phyloP scores from a whole-genome alignment of 2,797 vertebrate genomes.

The Uromys caudimaculatus region DNA sequence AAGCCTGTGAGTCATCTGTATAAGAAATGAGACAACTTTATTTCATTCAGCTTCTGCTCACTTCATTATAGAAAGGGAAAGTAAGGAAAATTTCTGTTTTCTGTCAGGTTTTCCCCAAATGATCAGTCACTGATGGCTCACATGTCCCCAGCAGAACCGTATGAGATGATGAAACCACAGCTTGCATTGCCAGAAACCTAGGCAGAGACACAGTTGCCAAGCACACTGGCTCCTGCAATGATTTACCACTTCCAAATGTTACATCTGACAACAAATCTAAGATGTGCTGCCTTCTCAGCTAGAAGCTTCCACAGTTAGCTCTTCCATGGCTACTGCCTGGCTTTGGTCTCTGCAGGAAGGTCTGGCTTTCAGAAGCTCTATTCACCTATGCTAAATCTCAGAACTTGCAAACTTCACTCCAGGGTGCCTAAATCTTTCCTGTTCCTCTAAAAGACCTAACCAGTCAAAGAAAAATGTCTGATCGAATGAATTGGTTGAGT shows the following conservation, averaged over 20 bases:
- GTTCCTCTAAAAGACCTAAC: background rate
- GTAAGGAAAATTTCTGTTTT: conserved; percentile 82
- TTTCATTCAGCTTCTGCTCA: conserved; percentile 86
- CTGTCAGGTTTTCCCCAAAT: conserved; percentile 84
- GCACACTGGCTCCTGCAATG: conserved; percentile 58
- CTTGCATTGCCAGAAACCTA: conserved; percentile 75
- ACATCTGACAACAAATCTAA: conserved; percentile 74
- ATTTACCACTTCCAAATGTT: conserved; percentile 81
- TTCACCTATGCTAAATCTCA: conserved; percentile 6
- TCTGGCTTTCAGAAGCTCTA: background rate
- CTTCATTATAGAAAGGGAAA: conserved; percentile 83
- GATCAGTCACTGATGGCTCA: conserved; percentile 81
- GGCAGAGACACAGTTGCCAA: conserved; percentile 71
- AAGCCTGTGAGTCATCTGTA: conserved; percentile 84
- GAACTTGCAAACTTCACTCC: background rate
- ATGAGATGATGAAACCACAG: conserved; percentile 73
- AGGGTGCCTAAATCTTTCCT: background rate
- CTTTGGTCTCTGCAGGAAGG: conserved; percentile 39
- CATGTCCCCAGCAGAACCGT: conserved; percentile 75
- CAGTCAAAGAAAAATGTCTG: conserved; percentile 18
- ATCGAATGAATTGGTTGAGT: background rate
- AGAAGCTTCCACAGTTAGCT: conserved; percentile 65
- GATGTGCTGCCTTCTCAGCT: conserved; percentile 41
- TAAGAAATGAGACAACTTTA: conserved; percentile 83
- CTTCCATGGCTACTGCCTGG: background rate